Percentiles rank a stretch among this genome's conserved stretches.
Evolutionary conservation across 2,797 vertebrate species (phyloP).

Genomic region (Lindbergichthys nudifrons): DNA sequence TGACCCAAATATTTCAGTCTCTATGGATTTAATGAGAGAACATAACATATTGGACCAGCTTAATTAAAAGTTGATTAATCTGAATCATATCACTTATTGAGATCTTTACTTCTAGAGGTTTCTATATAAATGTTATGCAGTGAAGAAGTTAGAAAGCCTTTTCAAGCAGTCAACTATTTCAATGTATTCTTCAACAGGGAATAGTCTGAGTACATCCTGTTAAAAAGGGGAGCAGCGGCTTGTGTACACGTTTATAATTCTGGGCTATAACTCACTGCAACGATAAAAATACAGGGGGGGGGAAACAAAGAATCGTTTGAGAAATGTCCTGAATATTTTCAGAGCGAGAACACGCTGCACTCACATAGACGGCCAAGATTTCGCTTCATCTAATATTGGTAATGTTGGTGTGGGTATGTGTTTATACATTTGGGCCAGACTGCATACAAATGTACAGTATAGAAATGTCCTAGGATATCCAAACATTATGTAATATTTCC

Average conservation of each 20-base stretch:
- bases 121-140: slow-evolving; percentile 7
- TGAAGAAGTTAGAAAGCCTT: slow-evolving; percentile 14
- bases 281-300: slow-evolving; percentile 2
- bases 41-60: background rate
- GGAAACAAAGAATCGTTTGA: slow-evolving; percentile 25
- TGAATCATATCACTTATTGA: slow-evolving; percentile 14
- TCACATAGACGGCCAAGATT: slow-evolving; percentile 48
- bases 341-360: slow-evolving; percentile 25
- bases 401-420: slow-evolving; percentile 6
- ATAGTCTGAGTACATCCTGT: slow-evolving; percentile 34
- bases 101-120: background rate
- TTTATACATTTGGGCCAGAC: slow-evolving; percentile 12
- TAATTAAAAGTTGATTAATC: slow-evolving; percentile 27
- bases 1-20: slow-evolving; percentile 23
- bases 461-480: slow-evolving; percentile 10
- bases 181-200: slow-evolving; percentile 27
- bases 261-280: slow-evolving; percentile 18
- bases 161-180: slow-evolving; percentile 12
- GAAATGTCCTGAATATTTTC: slow-evolving; percentile 43
- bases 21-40: slow-evolving; percentile 29
- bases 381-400: slow-evolving; percentile 39
- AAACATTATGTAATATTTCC: slow-evolving; percentile 10
- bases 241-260: slow-evolving; percentile 52
- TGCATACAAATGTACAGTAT: slow-evolving; percentile 20
- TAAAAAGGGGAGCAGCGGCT: slow-evolving; percentile 16